Evolutionary conservation across 2,888 invertebrate species (phyloP).

Genomic region (Sphaerophoria taeniata): DNA sequence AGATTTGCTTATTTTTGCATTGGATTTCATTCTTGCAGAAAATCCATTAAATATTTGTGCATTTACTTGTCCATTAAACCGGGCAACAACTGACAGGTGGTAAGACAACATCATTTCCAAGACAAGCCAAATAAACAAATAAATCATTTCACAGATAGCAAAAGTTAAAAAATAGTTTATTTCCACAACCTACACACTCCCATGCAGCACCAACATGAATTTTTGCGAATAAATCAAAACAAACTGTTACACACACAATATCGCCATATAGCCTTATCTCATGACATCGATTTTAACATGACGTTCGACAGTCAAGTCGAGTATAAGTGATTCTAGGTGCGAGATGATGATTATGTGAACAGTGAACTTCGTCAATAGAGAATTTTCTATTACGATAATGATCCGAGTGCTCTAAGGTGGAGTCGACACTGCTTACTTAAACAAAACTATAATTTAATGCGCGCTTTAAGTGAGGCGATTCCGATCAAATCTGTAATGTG

Average conservation of each 20-base stretch:
- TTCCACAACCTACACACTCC: background rate
- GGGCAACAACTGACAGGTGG: conserved; percentile 12
- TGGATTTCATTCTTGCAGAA: too few species aligned
- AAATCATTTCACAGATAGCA: conserved; percentile 24
- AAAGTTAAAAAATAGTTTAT: conserved; percentile 5
- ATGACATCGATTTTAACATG: too few species aligned
- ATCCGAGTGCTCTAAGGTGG: background rate
- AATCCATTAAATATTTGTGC: background rate
- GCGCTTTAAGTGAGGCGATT: conserved; percentile 52
- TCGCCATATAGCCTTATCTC: too few species aligned
- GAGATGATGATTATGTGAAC: conserved; percentile 3
- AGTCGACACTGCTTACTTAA: background rate
- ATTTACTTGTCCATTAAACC: conserved; percentile 13
- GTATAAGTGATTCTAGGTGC: background rate
- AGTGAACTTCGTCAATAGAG: background rate
- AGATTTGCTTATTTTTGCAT: too few species aligned
- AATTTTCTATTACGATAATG: background rate
- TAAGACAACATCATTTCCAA: conserved; percentile 1
- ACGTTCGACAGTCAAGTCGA: too few species aligned
- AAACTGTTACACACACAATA: conserved; percentile 9
- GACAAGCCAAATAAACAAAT: background rate
- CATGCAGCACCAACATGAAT: background rate
- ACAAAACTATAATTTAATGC: conserved; percentile 26
- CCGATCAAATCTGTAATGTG: conserved; percentile 50
- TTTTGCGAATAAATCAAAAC: conserved; percentile 24